Conservation (phyloP, 1,140 invertebrate species). For the Drosophila insularis region DNA sequence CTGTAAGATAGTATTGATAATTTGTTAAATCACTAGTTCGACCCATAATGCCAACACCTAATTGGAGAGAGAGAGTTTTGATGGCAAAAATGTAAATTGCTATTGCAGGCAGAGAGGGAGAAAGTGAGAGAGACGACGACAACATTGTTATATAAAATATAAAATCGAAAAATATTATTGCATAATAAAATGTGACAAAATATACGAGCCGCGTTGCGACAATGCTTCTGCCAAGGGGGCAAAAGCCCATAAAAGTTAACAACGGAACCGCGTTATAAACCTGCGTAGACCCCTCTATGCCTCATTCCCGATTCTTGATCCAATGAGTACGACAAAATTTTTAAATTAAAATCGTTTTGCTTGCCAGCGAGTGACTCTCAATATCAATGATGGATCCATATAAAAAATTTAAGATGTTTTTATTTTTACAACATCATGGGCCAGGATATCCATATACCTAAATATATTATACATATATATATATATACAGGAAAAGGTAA, state of each 20-base stretch:
- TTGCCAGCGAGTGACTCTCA: constrained; percentile 26
- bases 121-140: constrained; percentile 14
- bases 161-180: constrained; percentile 80
- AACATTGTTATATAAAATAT: constrained; percentile 61
- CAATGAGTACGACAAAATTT: constrained; percentile 70
- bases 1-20: constrained; percentile 84
- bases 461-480: constrained; percentile 1
- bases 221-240: constrained; percentile 1
- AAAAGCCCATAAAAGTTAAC: constrained; percentile 72
- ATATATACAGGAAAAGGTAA: constrained; percentile 1
- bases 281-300: constrained; percentile 18
- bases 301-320: constrained; percentile 17
- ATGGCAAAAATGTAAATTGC: constrained; percentile 42
- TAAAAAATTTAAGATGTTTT: constrained; percentile 75
- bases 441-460: neutral
- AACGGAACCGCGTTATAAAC: constrained; percentile 62
- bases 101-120: neutral
- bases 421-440: constrained; percentile 69
- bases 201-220: constrained; percentile 31
- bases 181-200: constrained; percentile 64
- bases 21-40: constrained; percentile 37
- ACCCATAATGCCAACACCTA: constrained; percentile 35
- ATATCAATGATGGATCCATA: constrained; percentile 75
- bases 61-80: constrained; percentile 27
- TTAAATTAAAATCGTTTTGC: constrained; percentile 73